A percentile compares a stretch with the other conserved stretches of the same genome.
Evolutionary conservation across 2,888 invertebrate species (phyloP).

Genomic region (Drosophila birchii): DNA sequence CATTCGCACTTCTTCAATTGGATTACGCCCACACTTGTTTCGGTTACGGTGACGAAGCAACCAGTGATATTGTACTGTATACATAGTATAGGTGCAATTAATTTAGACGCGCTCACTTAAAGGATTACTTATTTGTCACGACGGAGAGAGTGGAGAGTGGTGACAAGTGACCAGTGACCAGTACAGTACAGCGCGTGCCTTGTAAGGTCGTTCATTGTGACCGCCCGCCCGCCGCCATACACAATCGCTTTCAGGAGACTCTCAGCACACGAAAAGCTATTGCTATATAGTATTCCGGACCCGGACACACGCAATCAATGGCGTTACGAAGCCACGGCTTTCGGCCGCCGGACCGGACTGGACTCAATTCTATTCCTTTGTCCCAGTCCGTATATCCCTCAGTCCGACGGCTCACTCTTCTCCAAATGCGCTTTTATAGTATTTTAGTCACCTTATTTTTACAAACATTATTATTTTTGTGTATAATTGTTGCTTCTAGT

Average conservation of each 20-base stretch:
- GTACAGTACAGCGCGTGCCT: constrained; percentile 56
- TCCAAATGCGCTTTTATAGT: constrained; percentile 78
- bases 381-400: constrained; percentile 36
- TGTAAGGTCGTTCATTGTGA: constrained; percentile 81
- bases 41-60: constrained; percentile 84
- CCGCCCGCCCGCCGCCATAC: constrained; percentile 34
- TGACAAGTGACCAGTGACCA: constrained; percentile 37
- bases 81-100: constrained; percentile 85
- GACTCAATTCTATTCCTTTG: constrained; percentile 49
- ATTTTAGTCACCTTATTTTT: constrained; percentile 79
- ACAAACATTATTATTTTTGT: constrained; percentile 78
- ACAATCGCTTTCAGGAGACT: constrained; percentile 80
- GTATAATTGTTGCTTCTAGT: constrained; percentile 84
- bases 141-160: constrained; percentile 31
- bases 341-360: constrained; percentile 57
- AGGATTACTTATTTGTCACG: constrained; percentile 56
- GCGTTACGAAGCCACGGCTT: constrained; percentile 69
- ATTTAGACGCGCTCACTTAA: constrained; percentile 84
- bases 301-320: constrained; percentile 66
- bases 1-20: constrained; percentile 63
- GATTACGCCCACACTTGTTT: constrained; percentile 71
- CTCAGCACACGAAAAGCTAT: constrained; percentile 40
- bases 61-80: constrained; percentile 85
- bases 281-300: constrained; percentile 41
- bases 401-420: constrained; percentile 64